Conservation (phyloP, 2,888 invertebrate genomes). For the Volucella zonaria region DNA sequence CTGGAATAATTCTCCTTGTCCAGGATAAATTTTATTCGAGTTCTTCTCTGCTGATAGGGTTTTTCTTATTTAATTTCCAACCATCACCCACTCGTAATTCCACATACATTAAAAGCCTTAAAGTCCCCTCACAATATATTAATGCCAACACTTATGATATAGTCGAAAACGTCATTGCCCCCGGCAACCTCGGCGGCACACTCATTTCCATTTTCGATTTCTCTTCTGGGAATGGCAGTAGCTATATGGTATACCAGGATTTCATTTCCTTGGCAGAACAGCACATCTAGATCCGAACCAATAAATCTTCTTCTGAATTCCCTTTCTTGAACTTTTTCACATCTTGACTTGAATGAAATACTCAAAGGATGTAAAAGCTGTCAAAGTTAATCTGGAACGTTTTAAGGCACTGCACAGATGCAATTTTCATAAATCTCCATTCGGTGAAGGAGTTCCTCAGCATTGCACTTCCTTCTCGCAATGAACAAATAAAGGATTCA, state of each 20-base stretch:
- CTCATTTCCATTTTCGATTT: slow-evolving; percentile 59
- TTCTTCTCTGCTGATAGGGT: too few relatives aligned
- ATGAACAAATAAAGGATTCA: too few relatives aligned
- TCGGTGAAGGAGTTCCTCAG: slow-evolving; percentile 28
- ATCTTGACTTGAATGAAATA: slow-evolving; percentile 35
- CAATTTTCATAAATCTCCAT: slow-evolving; percentile 65
- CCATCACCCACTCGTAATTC: too few relatives aligned
- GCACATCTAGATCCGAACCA: slow-evolving; percentile 30
- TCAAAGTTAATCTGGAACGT: slow-evolving; percentile 51
- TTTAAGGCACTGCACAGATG: slow-evolving; percentile 48
- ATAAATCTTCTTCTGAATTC: slow-evolving; percentile 59
- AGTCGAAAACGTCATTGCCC: slow-evolving; percentile 32
- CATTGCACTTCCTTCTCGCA: neutral
- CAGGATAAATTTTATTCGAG: too few relatives aligned
- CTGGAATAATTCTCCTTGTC: too few relatives aligned
- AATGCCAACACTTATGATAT: neutral
- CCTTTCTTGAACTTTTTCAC: slow-evolving; percentile 18
- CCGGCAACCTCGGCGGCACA: slow-evolving; percentile 3
- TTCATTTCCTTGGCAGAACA: slow-evolving; percentile 55
- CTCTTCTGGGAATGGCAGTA: slow-evolving; percentile 15
- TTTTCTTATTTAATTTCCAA: too few relatives aligned
- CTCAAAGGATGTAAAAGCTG: slow-evolving; percentile 42
- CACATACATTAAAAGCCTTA: neutral
- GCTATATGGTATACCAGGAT: slow-evolving; percentile 21
- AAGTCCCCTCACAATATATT: neutral